Conservation (phyloP, 2,113 vertebrate genomes). For the Neotragus pygmaeus region DNA sequence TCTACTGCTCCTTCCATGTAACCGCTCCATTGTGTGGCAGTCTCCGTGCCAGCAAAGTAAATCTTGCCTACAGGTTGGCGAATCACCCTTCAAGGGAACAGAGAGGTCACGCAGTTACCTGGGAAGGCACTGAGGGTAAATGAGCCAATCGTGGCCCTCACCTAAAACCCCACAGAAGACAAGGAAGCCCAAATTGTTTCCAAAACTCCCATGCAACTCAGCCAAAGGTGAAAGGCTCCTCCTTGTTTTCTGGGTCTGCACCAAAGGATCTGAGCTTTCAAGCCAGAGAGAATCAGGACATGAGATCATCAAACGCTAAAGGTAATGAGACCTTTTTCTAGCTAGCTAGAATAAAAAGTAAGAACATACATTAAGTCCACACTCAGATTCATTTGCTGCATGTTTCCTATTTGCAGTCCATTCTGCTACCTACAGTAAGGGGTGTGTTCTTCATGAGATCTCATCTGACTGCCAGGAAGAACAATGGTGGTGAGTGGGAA, state of each 20-base stretch:
- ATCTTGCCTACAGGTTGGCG: slow-evolving; percentile 82
- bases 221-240: slow-evolving; percentile 3
- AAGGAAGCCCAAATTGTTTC: neutral
- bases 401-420: neutral
- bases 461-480: neutral
- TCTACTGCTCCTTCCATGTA: slow-evolving; percentile 89
- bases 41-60: slow-evolving; percentile 88
- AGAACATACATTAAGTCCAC: neutral
- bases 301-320: neutral
- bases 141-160: neutral
- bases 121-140: neutral
- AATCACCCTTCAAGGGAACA: slow-evolving; percentile 81
- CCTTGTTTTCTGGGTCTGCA: neutral
- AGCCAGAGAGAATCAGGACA: neutral
- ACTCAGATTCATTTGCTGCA: neutral
- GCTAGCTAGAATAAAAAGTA: neutral
- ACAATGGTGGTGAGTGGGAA: neutral
- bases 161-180: neutral
- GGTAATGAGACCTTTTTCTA: neutral
- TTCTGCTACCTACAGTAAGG: neutral
- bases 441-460: neutral
- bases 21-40: slow-evolving; percentile 87
- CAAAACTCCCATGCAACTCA: neutral
- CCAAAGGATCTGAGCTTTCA: neutral
- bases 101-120: slow-evolving; percentile 45